Conservation (phyloP, 2,797 vertebrate genomes). For the Sebastolobus altivelis region DNA sequence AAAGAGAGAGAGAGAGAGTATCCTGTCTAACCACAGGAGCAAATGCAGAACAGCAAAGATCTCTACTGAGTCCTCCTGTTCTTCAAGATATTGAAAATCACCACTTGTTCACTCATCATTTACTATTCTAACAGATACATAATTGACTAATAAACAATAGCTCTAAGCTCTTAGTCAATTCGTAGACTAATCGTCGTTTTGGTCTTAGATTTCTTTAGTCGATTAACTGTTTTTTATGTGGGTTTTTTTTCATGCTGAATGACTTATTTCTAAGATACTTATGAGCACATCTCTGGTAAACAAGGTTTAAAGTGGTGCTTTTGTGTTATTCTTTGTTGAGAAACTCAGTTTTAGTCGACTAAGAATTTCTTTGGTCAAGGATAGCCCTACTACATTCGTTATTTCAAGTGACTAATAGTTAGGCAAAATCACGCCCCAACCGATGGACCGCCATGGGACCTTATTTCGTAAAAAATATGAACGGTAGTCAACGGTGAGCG, state of each 20-base stretch:
- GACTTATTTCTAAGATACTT: not conserved
- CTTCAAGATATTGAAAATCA: not conserved
- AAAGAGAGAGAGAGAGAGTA: not conserved
- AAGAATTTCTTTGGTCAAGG: too few species aligned
- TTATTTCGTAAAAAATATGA: not conserved
- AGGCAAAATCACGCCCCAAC: not conserved
- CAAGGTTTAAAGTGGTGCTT: not conserved
- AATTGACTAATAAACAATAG: not conserved
- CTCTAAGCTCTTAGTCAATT: not conserved
- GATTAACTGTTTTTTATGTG: too few species aligned
- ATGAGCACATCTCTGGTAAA: not conserved
- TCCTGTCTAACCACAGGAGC: not conserved
- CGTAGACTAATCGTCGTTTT: not conserved
- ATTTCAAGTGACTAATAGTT: not conserved
- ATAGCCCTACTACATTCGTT: not conserved
- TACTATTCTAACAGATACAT: not conserved
- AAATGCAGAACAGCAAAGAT: constrained; percentile 11
- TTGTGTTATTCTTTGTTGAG: not conserved
- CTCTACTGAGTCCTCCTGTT: not conserved
- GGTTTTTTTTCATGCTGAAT: not conserved
- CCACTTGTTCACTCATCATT: not conserved
- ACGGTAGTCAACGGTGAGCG: too few species aligned
- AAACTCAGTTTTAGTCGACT: not conserved
- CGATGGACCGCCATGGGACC: not conserved
- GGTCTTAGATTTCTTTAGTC: not conserved